A percentile compares a stretch with the other conserved stretches of the same genome.
phyloP scores from a whole-genome alignment of 1,140 invertebrate genomes.

The Philaenus spumarius region DNA sequence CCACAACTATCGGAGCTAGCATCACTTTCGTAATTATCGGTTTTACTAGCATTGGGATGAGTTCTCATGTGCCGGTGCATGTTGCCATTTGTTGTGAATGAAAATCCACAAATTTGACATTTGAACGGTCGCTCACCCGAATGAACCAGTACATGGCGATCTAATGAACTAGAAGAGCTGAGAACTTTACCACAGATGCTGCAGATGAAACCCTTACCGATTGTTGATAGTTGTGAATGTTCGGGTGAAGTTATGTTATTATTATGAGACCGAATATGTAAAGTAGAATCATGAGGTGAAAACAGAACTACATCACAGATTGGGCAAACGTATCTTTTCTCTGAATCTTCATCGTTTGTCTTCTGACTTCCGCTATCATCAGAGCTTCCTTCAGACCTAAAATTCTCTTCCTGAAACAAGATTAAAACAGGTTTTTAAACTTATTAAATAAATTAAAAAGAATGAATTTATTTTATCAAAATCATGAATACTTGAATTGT shows the following conservation, averaged over 20 bases:
- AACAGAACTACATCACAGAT: slow-evolving; percentile 46
- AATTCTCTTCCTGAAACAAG: no score
- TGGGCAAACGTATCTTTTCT: slow-evolving; percentile 40
- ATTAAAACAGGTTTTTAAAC: no score
- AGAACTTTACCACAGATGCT: slow-evolving; percentile 47
- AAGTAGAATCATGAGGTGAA: slow-evolving; percentile 49
- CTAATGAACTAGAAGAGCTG: slow-evolving; percentile 69
- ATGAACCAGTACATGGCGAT: slow-evolving; percentile 66
- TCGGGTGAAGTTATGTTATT: slow-evolving; percentile 30
- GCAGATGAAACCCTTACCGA: slow-evolving; percentile 40
- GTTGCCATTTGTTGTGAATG: slow-evolving; percentile 83
- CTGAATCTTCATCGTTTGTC: not conserved
- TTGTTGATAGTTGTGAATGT: slow-evolving; percentile 6
- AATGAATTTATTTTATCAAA: no score
- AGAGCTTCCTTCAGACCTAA: not conserved
- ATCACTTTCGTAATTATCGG: slow-evolving; percentile 20
- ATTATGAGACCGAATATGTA: slow-evolving; percentile 52
- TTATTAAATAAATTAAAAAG: no score
- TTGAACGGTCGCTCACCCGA: slow-evolving; percentile 67
- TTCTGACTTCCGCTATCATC: not conserved
- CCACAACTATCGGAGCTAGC: slow-evolving; percentile 21
- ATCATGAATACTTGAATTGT: no score
- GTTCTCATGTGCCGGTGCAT: slow-evolving; percentile 80
- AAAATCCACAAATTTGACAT: slow-evolving; percentile 70
- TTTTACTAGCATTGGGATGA: slow-evolving; percentile 38